These are phyloP conservation scores for Climacteris rufus DNA, from an alignment of 2,113 vertebrate species.

Conservation along the genomic window DNA sequence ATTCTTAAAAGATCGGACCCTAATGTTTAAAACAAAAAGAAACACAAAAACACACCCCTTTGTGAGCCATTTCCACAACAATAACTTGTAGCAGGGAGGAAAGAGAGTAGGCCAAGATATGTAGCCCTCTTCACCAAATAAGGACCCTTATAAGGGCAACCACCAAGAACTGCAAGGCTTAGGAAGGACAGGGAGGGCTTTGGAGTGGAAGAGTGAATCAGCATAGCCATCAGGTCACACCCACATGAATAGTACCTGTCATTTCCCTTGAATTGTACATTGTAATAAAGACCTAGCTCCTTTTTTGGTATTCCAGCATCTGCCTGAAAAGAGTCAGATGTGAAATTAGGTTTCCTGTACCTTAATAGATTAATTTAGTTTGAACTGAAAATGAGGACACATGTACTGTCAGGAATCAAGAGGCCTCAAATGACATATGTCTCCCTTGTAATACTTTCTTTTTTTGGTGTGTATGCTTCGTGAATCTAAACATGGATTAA, in stretches of 20 bases:
- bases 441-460: neutral
- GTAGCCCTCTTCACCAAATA: conserved; percentile 55
- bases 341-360: conserved; percentile 59
- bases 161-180: neutral
- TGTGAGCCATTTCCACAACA: conserved; percentile 40
- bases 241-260: conserved; percentile 65
- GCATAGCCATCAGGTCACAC: conserved; percentile 47
- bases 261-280: conserved; percentile 61
- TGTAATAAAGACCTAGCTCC: conserved; percentile 52
- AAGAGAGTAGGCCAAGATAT: conserved; percentile 44
- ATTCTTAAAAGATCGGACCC: conserved; percentile 22
- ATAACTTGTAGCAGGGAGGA: conserved; percentile 45
- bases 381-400: conserved; percentile 35
- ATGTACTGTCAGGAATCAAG: neutral
- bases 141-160: conserved; percentile 10
- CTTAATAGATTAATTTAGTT: conserved; percentile 52
- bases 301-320: conserved; percentile 33
- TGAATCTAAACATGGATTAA: neutral
- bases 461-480: neutral
- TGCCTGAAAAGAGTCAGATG: conserved; percentile 12
- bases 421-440: neutral
- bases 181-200: conserved; percentile 57
- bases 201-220: conserved; percentile 61
- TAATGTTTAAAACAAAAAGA: neutral
- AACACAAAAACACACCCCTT: neutral